Base-by-base conservation (phyloP, 1,140 invertebrate species). In the Laodelphax striatellus region DNA sequence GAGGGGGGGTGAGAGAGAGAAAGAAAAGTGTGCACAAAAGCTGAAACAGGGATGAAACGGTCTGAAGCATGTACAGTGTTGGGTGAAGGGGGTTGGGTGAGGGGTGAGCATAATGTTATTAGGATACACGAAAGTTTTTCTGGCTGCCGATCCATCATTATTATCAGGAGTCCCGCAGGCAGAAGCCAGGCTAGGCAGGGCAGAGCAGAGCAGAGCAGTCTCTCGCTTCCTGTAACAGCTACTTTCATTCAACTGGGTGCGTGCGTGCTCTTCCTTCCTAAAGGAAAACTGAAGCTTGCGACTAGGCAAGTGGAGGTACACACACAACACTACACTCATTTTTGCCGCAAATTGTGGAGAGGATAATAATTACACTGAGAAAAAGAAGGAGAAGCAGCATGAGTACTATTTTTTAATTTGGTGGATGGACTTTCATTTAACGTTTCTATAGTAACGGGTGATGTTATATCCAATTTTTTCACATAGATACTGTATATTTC, bases 111-210 rank as follows among this genome's bases (percentile, higher is more conserved):
- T 56, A 56, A 56, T 41, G 38, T 56, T 56, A 56, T 56, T 56
- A 56, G 55, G 28, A 41, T 56, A 31, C 17, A 31, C 28, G 31
- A 56, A 56, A 56, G 55, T 56, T 56, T 56, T 56, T 56, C 55
- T 16, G 28, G 22, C 34, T 50, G 31, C 28, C 38, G 22, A 56
- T 56, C 55, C 28, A 56, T 56, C 55, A 56, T 56, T 56, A 56
- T 56, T 56, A 56, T 56, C 55, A 41, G 55, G 34, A 31, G 16
- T 41, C 55, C 28, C 34, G 38, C 55, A 56, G 55, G 28, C 55
- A 31, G 34, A 19, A 55, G 22, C 43, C 14, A 44, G 17, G 24
- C 24, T 5, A 56, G 55, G 28, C 55, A 31, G 10, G 10, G 10
- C 11, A 38, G 34, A n/a, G n/a, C n/a, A n/a, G n/a, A n/a, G n/a